phyloP scores from a whole-genome alignment of 2,113 vertebrate species.

The Ivindomyrus marchei region DNA sequence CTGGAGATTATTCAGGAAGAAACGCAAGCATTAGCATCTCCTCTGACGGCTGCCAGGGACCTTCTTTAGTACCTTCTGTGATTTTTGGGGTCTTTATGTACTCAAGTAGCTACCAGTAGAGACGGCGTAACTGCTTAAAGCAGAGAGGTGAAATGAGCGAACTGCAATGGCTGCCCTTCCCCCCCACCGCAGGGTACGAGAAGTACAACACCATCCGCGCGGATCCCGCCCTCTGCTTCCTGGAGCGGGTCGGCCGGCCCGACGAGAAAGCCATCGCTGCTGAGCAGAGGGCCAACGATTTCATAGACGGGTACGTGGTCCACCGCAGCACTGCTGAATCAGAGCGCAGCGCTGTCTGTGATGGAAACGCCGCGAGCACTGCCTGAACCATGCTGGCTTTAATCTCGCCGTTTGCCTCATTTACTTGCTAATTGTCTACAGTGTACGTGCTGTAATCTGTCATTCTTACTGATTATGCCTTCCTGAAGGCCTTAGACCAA shows the following conservation, averaged over 20 bases:
- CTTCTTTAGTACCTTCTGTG: neutral
- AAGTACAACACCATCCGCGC: conserved; percentile 97
- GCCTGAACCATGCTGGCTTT: neutral
- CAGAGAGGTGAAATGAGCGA: neutral
- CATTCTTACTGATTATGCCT: neutral
- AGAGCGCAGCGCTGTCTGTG: neutral
- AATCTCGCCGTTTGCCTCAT: neutral
- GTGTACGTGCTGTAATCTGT: neutral
- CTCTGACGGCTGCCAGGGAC: neutral
- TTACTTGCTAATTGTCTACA: neutral
- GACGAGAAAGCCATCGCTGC: conserved; percentile 97
- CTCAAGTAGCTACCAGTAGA: neutral
- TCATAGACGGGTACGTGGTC: conserved; percentile 82
- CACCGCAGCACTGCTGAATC: neutral
- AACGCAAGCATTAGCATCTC: neutral
- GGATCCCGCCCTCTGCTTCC: conserved; percentile 85
- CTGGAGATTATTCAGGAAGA: neutral
- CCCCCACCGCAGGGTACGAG: conserved; percentile 76
- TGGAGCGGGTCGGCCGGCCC: conserved; percentile 90
- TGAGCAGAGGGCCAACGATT: conserved; percentile 92
- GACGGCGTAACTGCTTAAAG: neutral
- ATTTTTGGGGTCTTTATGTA: neutral
- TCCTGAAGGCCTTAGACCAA: neutral
- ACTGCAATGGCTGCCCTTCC: neutral
- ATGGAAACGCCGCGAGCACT: neutral